A percentile compares a stretch with the other conserved stretches of the same genome.
phyloP scores from a whole-genome alignment of 1,140 invertebrate genomes.

The Harpegnathos saltator region DNA sequence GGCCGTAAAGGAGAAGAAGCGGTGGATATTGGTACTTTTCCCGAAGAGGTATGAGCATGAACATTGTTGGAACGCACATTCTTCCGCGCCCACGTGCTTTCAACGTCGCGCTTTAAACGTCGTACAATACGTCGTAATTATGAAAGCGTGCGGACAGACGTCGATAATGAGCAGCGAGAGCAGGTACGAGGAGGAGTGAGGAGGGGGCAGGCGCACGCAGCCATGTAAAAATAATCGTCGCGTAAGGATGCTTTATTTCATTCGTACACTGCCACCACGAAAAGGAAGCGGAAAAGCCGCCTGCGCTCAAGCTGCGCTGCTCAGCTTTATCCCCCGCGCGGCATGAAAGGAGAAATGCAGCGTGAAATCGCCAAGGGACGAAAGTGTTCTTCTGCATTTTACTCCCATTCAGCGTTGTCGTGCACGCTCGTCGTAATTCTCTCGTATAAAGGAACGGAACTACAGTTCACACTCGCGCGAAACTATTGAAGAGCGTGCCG shows the following conservation, averaged over 20 bases:
- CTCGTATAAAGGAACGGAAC: constrained; percentile 12
- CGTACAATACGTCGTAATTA: neutral
- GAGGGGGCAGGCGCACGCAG: no score
- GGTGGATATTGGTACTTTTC: no score
- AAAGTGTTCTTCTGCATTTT: constrained; percentile 41
- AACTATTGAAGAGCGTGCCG: constrained; percentile 2
- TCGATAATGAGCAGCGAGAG: neutral
- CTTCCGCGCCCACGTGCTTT: neutral
- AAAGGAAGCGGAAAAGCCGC: neutral
- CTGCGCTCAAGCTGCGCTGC: neutral
- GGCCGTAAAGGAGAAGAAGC: no score
- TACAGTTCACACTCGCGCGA: constrained; percentile 13
- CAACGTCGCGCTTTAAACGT: neutral
- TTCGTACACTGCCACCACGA: constrained; percentile 12
- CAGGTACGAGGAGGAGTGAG: neutral
- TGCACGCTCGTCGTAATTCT: neutral
- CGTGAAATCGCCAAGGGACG: constrained; percentile 10
- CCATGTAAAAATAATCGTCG: constrained; percentile 13
- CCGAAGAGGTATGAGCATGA: no score
- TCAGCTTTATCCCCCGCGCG: constrained; percentile 6
- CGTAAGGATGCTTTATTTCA: neutral
- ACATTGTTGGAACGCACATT: neutral
- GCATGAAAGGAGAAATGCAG: constrained; percentile 31
- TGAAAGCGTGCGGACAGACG: neutral
- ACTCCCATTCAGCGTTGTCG: constrained; percentile 37